Evolutionary conservation across 2,888 invertebrate genomes (phyloP).

Genomic region (Caenorhabditis doughertyi): DNA sequence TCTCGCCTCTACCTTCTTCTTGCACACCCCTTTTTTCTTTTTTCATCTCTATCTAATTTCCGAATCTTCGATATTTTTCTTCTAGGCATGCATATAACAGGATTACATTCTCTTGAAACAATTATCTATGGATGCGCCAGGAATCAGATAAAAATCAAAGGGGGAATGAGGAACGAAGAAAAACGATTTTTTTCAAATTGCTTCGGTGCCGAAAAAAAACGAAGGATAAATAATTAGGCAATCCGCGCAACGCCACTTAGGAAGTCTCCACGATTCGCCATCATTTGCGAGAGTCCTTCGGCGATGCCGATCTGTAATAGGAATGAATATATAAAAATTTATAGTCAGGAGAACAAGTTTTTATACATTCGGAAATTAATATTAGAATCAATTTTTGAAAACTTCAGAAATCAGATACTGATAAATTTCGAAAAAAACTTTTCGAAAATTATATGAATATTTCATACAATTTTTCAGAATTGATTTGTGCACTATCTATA

Average conservation of each 20-base stretch:
- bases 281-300: slow-evolving; percentile 51
- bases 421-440: no score
- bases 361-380: no score
- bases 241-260: slow-evolving; percentile 57
- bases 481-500: no score
- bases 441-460: no score
- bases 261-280: slow-evolving; percentile 44
- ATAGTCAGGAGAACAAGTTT: background rate
- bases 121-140: background rate
- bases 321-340: background rate
- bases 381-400: no score
- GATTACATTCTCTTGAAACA: background rate
- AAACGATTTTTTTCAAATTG: slow-evolving; percentile 26
- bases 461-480: no score
- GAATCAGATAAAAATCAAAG: slow-evolving; percentile 17
- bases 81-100: slow-evolving; percentile 7
- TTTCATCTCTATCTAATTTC: background rate
- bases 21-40: background rate
- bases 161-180: slow-evolving; percentile 33
- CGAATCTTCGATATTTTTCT: background rate
- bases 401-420: no score
- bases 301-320: slow-evolving; percentile 56
- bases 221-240: slow-evolving; percentile 33
- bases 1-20: background rate
- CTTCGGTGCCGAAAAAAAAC: background rate